A percentile compares a stretch with the other conserved stretches of the same genome.
Evolutionary conservation across 2,888 invertebrate genomes (phyloP).

Genomic region (Agrilus cyanescens): DNA sequence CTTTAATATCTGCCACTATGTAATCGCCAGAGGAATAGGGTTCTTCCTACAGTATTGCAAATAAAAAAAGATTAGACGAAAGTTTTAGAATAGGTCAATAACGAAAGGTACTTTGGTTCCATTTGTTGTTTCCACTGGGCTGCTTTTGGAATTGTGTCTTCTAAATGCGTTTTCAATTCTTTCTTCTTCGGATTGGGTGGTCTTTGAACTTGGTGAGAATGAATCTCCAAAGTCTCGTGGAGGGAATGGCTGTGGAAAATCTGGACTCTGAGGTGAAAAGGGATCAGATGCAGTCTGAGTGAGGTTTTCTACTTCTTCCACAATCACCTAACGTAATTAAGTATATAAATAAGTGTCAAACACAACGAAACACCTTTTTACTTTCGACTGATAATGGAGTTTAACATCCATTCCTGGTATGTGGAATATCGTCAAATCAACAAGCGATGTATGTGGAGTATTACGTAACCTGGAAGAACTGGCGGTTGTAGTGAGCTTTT

Average conservation of each 20-base stretch:
- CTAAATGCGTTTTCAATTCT: constrained; percentile 33
- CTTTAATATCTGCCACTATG: constrained; percentile 9
- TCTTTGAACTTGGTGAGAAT: constrained; percentile 18
- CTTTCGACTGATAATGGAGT: constrained; percentile 34
- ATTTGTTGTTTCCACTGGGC: background rate
- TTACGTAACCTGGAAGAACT: constrained; percentile 29
- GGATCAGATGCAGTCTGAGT: too few relatives aligned
- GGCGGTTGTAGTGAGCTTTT: constrained; percentile 27
- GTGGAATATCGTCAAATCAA: constrained; percentile 78
- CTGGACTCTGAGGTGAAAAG: too few relatives aligned
- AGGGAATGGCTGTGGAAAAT: too few relatives aligned
- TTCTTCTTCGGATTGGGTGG: constrained; percentile 28
- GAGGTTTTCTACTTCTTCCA: too few relatives aligned
- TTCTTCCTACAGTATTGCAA: constrained; percentile 6
- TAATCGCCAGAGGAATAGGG: constrained; percentile 1
- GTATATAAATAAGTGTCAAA: background rate
- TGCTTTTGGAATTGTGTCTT: constrained; percentile 14
- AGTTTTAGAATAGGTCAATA: constrained; percentile 1
- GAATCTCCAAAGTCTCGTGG: constrained; percentile 7
- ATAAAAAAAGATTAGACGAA: background rate
- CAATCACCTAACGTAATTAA: background rate
- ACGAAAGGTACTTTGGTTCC: constrained; percentile 2
- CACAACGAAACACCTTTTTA: constrained; percentile 11
- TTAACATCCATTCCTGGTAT: constrained; percentile 81
- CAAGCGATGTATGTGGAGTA: constrained; percentile 39